Conservation (phyloP, 2,113 vertebrate genomes). For the Erythrocercus mccallii region DNA sequence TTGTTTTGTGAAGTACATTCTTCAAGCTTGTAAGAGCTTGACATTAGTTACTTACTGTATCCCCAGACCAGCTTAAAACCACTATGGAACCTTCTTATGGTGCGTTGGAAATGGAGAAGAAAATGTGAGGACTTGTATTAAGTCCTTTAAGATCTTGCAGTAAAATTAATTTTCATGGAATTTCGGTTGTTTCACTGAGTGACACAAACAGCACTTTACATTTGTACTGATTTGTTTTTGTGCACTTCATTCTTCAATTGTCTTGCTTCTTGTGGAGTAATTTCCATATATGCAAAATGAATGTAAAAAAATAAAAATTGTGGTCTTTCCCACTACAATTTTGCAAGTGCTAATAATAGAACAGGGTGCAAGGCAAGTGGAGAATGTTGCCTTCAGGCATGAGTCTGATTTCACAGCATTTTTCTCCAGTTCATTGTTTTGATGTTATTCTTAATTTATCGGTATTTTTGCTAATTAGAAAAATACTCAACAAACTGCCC, state of each 20-base stretch:
- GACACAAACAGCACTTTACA: neutral
- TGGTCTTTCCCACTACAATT: neutral
- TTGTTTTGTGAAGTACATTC: neutral
- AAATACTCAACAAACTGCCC: neutral
- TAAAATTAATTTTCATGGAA: neutral
- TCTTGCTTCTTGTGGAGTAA: neutral
- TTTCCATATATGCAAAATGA: conserved; percentile 24
- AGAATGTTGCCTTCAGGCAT: neutral
- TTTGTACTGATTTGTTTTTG: neutral
- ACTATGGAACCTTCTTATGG: neutral
- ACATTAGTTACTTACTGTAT: neutral
- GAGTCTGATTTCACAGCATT: neutral
- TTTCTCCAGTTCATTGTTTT: neutral
- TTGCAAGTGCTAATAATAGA: conserved; percentile 8
- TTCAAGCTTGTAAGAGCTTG: neutral
- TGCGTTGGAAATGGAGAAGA: neutral
- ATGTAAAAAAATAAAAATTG: neutral
- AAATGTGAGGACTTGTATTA: neutral
- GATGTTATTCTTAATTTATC: neutral
- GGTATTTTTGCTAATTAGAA: neutral
- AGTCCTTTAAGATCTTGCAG: neutral
- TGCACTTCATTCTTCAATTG: neutral
- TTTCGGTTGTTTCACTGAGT: neutral
- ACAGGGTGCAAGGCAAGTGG: neutral
- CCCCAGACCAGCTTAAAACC: neutral